Evolutionary conservation across 1,140 invertebrate genomes (phyloP).

Genomic region (Stegodyphus dumicola): DNA sequence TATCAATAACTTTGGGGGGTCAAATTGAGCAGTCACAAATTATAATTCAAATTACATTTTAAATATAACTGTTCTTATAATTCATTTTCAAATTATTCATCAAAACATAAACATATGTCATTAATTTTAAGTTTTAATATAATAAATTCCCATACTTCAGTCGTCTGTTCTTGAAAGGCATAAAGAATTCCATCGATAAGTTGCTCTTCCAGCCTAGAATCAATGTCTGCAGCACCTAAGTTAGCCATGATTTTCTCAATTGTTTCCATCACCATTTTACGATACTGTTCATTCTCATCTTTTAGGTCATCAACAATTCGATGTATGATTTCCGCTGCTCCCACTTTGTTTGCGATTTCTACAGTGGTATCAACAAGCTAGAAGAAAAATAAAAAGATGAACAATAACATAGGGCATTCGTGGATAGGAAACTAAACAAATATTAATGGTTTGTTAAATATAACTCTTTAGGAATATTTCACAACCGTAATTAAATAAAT

Average conservation of each 20-base stretch:
- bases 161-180: slow-evolving; percentile 99
- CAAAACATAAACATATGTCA: too few species aligned
- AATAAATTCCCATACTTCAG: slow-evolving; percentile 76
- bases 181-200: slow-evolving; percentile 99
- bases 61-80: too few species aligned
- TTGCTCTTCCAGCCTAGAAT: slow-evolving; percentile 97
- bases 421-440: too few species aligned
- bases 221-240: slow-evolving; percentile 96
- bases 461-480: too few species aligned
- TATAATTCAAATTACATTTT: too few species aligned
- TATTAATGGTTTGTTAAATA: too few species aligned
- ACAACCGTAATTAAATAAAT: too few species aligned
- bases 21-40: too few species aligned
- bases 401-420: too few species aligned
- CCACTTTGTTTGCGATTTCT: slow-evolving; percentile 99
- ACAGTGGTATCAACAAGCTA: slow-evolving; percentile 98
- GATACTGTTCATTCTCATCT: slow-evolving; percentile 99
- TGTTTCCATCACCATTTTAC: slow-evolving; percentile 99
- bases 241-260: slow-evolving; percentile 99
- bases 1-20: too few species aligned
- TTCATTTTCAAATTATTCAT: too few species aligned
- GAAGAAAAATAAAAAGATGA: slow-evolving; percentile 58
- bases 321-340: slow-evolving; percentile 98
- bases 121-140: not conserved
- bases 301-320: slow-evolving; percentile 99